Base-by-base conservation (phyloP, 2,113 vertebrate species). In the Lampris megalopsis region DNA sequence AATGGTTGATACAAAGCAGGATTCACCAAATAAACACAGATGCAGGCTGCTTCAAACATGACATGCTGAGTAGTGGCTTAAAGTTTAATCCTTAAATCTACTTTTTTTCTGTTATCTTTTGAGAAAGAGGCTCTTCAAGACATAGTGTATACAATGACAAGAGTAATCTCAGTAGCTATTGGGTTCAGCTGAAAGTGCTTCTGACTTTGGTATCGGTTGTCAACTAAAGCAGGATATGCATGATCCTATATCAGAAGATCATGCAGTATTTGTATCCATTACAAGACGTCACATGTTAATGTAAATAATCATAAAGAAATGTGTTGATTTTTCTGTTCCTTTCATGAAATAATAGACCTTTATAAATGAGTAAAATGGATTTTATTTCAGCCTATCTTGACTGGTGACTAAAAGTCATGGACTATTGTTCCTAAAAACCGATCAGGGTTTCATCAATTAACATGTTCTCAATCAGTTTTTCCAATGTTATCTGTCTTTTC, bases 41-140 rank as follows among this genome's bases (percentile, higher is more conserved):
- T 76, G 68, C 42, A 42, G 63, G 13, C 41, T 6, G 35, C 65
- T 72, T 71, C 62, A 80, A 49, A 70, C 52, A 37, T 38, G 2
- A 24, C 24, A 24, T 45, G 62, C 75, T 68, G 50, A 63, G 57
- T 75, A 49, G 59, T 61, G 49, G 63, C 85, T 91, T 67, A 88
- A 72, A 37, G 38, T 45, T 54, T 86, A 66, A 88, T 85, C 82
- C 73, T 71, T 56, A 41, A 74, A 38, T 36, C 68, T 67, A 61
- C 71, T 24, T 80, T 82, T 69, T 42, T 49, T 47, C 41, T 73
- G 42, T 83, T 82, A 86, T 80, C 82, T 87, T 35, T 75, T n/a
- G 70, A 43, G 76, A 67, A 84, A 59, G 78, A 83, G 70, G 71
- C 24, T 24, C 24, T 24, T 24, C 24, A 24, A 24, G 35, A 49